Conservation (phyloP, 2,797 vertebrate genomes). For the Aulostomus chinensis region DNA sequence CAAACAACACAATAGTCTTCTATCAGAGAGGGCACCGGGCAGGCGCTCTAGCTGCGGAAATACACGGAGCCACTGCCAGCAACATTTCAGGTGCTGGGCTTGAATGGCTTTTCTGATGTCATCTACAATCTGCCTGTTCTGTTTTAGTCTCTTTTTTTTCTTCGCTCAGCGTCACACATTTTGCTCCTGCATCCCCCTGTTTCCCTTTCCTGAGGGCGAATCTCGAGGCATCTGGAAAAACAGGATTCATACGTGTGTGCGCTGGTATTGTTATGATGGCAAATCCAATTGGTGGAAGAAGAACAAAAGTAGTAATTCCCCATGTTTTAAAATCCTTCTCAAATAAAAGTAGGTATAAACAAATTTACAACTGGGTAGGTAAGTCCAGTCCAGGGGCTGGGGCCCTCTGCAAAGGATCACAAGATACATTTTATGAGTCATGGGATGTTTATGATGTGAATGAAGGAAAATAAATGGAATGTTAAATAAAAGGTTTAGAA, state of each 20-base stretch:
- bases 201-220: slow-evolving; percentile 78
- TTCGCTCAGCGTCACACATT: slow-evolving; percentile 17
- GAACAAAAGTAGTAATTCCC: neutral
- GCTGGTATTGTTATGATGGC: slow-evolving; percentile 36
- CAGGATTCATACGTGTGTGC: slow-evolving; percentile 53
- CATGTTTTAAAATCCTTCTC: neutral
- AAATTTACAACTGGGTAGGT: too few relatives aligned
- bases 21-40: slow-evolving; percentile 61
- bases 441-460: too few relatives aligned
- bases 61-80: slow-evolving; percentile 40
- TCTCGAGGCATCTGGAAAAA: slow-evolving; percentile 73
- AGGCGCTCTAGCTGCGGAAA: slow-evolving; percentile 50
- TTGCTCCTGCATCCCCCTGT: slow-evolving; percentile 54
- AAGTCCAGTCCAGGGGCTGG: too few relatives aligned
- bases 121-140: slow-evolving; percentile 24
- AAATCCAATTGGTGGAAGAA: neutral
- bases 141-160: slow-evolving; percentile 30
- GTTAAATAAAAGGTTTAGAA: too few relatives aligned
- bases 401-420: too few relatives aligned
- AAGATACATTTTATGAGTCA: too few relatives aligned
- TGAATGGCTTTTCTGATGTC: slow-evolving; percentile 44
- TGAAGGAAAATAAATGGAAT: too few relatives aligned
- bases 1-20: slow-evolving; percentile 69
- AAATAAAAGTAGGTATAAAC: neutral
- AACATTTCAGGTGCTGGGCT: slow-evolving; percentile 56